These are phyloP conservation scores for Origma solitaria DNA, from an alignment of 2,113 vertebrate species.

Conservation along the genomic window DNA sequence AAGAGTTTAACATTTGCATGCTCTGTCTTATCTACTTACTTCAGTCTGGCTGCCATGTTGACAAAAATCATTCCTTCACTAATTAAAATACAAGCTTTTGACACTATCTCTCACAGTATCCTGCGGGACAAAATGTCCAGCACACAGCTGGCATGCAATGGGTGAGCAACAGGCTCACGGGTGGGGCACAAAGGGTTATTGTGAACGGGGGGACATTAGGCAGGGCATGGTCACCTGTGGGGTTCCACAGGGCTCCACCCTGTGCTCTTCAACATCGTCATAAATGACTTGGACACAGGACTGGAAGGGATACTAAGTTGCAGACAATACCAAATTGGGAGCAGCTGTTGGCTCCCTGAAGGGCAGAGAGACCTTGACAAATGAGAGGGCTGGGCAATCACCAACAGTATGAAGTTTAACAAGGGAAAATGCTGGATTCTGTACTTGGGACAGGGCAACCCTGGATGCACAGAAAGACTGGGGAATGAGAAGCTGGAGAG, in stretches of 20 bases:
- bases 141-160: background rate
- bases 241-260: background rate
- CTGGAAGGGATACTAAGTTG: too few relatives aligned
- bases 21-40: background rate
- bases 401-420: background rate
- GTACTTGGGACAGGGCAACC: background rate
- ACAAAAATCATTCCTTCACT: background rate
- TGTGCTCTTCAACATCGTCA: background rate
- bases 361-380: background rate
- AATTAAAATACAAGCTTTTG: background rate
- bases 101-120: background rate
- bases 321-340: background rate
- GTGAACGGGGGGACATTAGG: background rate
- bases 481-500: background rate
- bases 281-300: background rate
- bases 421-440: background rate
- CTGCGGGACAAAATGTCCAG: background rate
- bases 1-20: background rate
- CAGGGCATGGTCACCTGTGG: too few relatives aligned
- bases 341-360: background rate
- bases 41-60: background rate
- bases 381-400: background rate
- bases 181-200: background rate
- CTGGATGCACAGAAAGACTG: rapidly evolving
- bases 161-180: background rate